Percentiles rank a stretch among this genome's conserved stretches.
phyloP scores from a whole-genome alignment of 2,888 invertebrate species.

The Agrotis ipsilon region DNA sequence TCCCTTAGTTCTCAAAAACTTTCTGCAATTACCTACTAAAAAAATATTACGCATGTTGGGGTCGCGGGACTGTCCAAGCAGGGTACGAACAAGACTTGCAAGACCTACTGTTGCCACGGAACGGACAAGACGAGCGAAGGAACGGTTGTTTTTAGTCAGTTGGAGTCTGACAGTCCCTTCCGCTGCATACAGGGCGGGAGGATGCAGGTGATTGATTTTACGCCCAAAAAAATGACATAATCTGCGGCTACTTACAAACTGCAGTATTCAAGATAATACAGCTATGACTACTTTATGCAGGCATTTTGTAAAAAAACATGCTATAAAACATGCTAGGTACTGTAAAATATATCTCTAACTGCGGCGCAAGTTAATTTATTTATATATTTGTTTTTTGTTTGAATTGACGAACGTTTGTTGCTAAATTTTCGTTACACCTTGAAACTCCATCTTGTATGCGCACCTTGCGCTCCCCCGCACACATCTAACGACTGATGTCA shows the following conservation, averaged over 20 bases:
- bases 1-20: too few relatives aligned
- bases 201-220: too few relatives aligned
- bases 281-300: background rate
- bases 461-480: conserved; percentile 17
- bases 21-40: too few relatives aligned
- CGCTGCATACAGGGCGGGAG: too few relatives aligned
- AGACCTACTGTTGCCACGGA: too few relatives aligned
- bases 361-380: conserved; percentile 9
- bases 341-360: conserved; percentile 9
- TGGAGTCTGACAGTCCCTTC: too few relatives aligned
- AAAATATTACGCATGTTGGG: too few relatives aligned
- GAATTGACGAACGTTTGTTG: background rate
- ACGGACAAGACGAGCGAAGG: too few relatives aligned
- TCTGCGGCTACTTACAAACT: background rate
- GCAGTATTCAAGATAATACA: background rate
- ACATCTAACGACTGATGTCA: background rate
- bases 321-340: background rate
- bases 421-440: conserved; percentile 4
- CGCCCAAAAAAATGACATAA: too few relatives aligned
- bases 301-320: background rate
- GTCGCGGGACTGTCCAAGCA: too few relatives aligned
- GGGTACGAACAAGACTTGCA: too few relatives aligned
- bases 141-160: too few relatives aligned
- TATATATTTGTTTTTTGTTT: background rate
- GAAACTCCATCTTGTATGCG: conserved; percentile 6